phyloP scores from a whole-genome alignment of 2,888 invertebrate genomes.

The Xestobium rufovillosum region DNA sequence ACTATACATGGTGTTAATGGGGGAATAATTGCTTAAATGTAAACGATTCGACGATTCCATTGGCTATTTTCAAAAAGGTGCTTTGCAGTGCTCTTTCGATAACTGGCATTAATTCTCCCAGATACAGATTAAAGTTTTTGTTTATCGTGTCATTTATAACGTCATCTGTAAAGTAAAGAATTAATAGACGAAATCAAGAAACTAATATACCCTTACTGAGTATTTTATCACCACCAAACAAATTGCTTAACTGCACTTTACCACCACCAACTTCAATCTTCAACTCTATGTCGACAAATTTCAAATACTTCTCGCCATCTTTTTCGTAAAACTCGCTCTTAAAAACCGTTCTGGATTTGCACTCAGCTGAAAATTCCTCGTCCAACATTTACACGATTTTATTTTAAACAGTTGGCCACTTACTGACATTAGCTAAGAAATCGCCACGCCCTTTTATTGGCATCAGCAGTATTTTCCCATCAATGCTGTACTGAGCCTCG shows the following conservation, averaged over 20 bases:
- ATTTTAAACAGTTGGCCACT: too few species aligned
- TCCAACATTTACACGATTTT: too few species aligned
- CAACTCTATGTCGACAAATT: slow-evolving; percentile 42
- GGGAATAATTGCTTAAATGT: slow-evolving; percentile 48
- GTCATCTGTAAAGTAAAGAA: slow-evolving; percentile 37
- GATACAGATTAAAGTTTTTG: slow-evolving; percentile 47
- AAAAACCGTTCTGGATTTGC: slow-evolving; percentile 28
- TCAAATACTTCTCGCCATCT: slow-evolving; percentile 42
- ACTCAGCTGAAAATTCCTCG: slow-evolving; percentile 35
- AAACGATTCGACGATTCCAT: slow-evolving; percentile 45
- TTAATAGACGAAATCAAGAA: too few species aligned
- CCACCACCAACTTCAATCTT: slow-evolving; percentile 46
- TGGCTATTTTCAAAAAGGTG: slow-evolving; percentile 44
- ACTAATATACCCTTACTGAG: slow-evolving; percentile 42
- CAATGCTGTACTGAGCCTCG: slow-evolving; percentile 47
- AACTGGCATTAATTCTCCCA: slow-evolving; percentile 47
- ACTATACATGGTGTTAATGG: too few species aligned
- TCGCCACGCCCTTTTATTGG: slow-evolving; percentile 49
- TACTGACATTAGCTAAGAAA: slow-evolving; percentile 49
- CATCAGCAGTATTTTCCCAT: slow-evolving; percentile 48
- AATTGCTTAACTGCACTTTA: slow-evolving; percentile 44
- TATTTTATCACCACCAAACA: slow-evolving; percentile 49
- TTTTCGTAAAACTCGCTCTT: slow-evolving; percentile 36
- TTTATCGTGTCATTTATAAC: slow-evolving; percentile 51
- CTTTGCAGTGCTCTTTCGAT: slow-evolving; percentile 45